Base-by-base conservation (phyloP, 2,888 invertebrate species). In the Dryobota labecula region DNA sequence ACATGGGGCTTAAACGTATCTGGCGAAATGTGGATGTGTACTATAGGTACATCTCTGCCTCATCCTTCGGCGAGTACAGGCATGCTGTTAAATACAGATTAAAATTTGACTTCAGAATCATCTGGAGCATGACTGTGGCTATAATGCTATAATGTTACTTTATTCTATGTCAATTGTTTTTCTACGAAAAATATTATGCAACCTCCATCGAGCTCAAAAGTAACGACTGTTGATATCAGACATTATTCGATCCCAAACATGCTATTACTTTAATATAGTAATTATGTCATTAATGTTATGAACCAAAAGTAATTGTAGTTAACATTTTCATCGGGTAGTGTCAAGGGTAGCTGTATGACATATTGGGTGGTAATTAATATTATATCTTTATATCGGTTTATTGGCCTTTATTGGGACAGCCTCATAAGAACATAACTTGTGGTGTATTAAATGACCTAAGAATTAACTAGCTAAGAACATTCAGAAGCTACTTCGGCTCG, bases 301-400 rank as follows among this genome's bases (percentile, higher is more conserved):
- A 51, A 58, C 75, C 58, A 70, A 73, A 76, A 70, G 78, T 71
- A 76, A 73, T 70, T 76, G 70, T 71, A 64, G 82, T 80, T 80
- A 71, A 83, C 77, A 80, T 78, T 72, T 74, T 67, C 58, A 56
- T 49, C 53, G 33, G 18, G 6, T 56, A 49, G 57, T 70, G 70
- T 56, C 79, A 79, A 80, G 79, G 72, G 38, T 62, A 54, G 18
- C 8, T 9, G 67, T 49, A 38, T 71, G 64, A 76, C 30, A 51
- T 57, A 60, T 64, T 76, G 36, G 53, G 51, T 27, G 30, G 36
- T 73, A 78, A 78, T 78, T 65, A 62, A 73, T 56, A 38, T 64
- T 60, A 54, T 41, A 38, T 43, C 56, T 43, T 43, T 45, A 1
- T 9, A 18, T 5, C 64, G 27, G 43, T 33, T 67, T 73, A 67